Base-by-base conservation (phyloP, 2,797 vertebrate species). In the Intellagama lesueurii region DNA sequence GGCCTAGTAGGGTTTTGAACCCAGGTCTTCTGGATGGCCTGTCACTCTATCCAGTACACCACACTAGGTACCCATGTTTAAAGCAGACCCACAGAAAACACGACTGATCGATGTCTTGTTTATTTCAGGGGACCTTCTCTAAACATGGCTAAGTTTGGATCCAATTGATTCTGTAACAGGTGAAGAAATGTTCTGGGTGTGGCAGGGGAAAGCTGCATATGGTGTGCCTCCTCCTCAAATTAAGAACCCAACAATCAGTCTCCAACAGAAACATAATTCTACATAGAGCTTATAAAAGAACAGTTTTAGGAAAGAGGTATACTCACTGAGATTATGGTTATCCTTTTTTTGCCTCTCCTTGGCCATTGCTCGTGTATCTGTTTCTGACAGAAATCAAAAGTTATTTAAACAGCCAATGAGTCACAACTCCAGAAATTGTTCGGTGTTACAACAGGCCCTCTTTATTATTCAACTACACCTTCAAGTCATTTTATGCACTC, bases 311-410 rank as follows among this genome's bases (percentile, higher is more conserved):
- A 68, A 95, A 91, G 85, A 88, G 64, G 69, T 76, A 90, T 96
- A 97, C 99, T 98, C 96, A 99, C 99, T 99, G 94, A 99, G 97
- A 93, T 99, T 99, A 94, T 99, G 99, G 95, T 99, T 99, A 97
- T 99, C 98, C 95, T 99, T 99, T 95, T 99, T 99, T 97, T 99
- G 98, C 90, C 99, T 98, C 94, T 99, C 99, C 97, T 99, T 99
- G 94, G 98, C 98, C 96, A 98, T 97, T 93, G 98, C 97, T 96
- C 98, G 97, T 82, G 98, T 98, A 97, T 99, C 98, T 47, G 97
- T 98, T 96, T 98, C 98, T 99, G 97, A 96, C 90, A 92, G 93
- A 95, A 96, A 95, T 90, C n/a, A 94, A 95, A 72, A 95, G 88
- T 87, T 92, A 95, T 94, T 93, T 89, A 95, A 94, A 91, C 28